A percentile compares a stretch with the other conserved stretches of the same genome.
phyloP scores from a whole-genome alignment of 2,113 vertebrate species.

The Ctenodactylus gundi region DNA sequence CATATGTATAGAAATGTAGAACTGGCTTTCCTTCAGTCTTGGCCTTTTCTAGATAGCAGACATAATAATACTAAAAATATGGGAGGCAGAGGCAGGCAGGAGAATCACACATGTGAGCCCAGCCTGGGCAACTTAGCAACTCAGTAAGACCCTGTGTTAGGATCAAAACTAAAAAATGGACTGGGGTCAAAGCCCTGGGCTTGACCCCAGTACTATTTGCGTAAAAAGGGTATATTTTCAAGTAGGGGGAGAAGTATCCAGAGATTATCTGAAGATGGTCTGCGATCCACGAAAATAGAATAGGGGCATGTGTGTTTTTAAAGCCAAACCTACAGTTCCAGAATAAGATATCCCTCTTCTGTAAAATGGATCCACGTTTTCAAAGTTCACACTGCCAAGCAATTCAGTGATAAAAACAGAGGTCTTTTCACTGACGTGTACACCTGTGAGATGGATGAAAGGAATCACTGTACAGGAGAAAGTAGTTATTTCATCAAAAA shows the following conservation, averaged over 20 bases:
- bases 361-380: conserved; percentile 77
- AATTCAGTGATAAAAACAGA: conserved; percentile 66
- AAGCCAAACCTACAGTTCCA: conserved; percentile 77
- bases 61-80: background rate
- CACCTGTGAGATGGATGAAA: conserved; percentile 70
- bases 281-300: background rate
- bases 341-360: conserved; percentile 81
- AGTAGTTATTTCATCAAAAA: background rate
- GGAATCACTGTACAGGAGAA: background rate
- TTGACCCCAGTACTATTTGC: too few species aligned
- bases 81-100: too few species aligned
- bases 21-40: background rate
- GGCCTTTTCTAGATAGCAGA: background rate
- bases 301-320: background rate
- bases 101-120: too few species aligned
- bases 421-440: conserved; percentile 74
- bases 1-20: background rate
- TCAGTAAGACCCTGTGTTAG: too few species aligned
- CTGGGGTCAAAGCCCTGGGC: too few species aligned
- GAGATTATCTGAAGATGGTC: background rate
- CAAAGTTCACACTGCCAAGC: conserved; percentile 71
- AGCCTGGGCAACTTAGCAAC: too few species aligned
- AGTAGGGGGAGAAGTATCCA: background rate
- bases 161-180: too few species aligned
- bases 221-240: too few species aligned